Conservation (phyloP, 2,113 vertebrate species). For the Cochlearius cochlearius region DNA sequence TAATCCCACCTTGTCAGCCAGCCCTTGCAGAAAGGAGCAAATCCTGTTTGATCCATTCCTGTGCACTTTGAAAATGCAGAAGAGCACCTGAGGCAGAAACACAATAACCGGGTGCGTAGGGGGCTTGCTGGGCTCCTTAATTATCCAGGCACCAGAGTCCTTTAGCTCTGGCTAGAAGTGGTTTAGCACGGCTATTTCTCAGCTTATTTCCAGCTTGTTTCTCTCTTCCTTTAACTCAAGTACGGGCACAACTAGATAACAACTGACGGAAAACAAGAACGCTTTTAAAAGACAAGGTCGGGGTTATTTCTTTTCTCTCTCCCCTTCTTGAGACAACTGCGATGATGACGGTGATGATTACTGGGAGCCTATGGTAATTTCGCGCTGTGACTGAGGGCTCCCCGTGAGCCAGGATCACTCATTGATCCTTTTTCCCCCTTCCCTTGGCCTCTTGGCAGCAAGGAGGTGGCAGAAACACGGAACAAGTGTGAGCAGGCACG, state of each 20-base stretch:
- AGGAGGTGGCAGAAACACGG: neutral
- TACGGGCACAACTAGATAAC: neutral
- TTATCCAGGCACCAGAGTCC: neutral
- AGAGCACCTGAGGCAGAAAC: neutral
- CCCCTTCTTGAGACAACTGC: neutral
- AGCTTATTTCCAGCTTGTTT: neutral
- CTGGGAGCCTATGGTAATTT: neutral
- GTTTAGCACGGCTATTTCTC: neutral
- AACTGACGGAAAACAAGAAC: neutral
- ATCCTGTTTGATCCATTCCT: neutral
- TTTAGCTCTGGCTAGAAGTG: neutral
- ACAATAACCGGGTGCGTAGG: neutral
- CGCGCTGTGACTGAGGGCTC: constrained; percentile 38
- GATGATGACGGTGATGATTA: neutral
- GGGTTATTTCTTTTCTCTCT: neutral
- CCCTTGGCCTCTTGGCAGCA: neutral
- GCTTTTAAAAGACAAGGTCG: neutral
- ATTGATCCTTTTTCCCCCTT: constrained; percentile 16
- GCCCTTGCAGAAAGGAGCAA: neutral
- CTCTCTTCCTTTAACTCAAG: neutral
- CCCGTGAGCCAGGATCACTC: constrained; percentile 51
- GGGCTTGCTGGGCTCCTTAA: neutral
- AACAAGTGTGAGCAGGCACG: neutral
- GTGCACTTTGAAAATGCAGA: neutral
- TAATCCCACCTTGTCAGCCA: neutral